A percentile compares a stretch with the other conserved stretches of the same genome.
These are phyloP conservation scores for Callorhinus ursinus DNA, from an alignment of 2,113 vertebrate genomes.

Conservation along the genomic window DNA sequence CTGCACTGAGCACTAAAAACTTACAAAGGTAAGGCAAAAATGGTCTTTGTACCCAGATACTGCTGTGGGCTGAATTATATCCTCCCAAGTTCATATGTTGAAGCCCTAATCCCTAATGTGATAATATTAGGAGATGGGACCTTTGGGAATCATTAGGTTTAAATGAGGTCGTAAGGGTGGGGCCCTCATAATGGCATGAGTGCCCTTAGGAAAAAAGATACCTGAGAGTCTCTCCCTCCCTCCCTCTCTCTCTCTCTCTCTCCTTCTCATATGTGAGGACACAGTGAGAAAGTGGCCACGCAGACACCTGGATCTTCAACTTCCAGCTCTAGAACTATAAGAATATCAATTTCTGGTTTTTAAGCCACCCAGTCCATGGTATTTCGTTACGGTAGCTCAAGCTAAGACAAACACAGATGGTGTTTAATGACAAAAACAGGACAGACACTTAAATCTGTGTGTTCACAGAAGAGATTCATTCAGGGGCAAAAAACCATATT, in stretches of 20 bases:
- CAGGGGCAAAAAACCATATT: background rate
- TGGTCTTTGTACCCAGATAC: background rate
- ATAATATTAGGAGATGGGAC: background rate
- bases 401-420: background rate
- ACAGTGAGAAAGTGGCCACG: background rate
- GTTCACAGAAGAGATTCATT: background rate
- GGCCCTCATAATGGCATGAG: background rate
- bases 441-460: background rate
- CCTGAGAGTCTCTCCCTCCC: background rate
- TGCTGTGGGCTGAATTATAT: background rate
- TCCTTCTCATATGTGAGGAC: background rate
- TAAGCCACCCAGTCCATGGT: background rate
- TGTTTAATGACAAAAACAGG: background rate
- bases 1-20: background rate
- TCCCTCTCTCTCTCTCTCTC: background rate
- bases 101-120: background rate
- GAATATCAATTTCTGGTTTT: background rate
- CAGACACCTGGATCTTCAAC: background rate
- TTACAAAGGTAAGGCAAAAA: background rate
- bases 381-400: background rate
- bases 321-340: background rate
- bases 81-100: rapidly evolving
- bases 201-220: background rate
- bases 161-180: background rate
- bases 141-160: background rate